phyloP scores from a whole-genome alignment of 2,888 invertebrate genomes.

The Meandrusa payeni region DNA sequence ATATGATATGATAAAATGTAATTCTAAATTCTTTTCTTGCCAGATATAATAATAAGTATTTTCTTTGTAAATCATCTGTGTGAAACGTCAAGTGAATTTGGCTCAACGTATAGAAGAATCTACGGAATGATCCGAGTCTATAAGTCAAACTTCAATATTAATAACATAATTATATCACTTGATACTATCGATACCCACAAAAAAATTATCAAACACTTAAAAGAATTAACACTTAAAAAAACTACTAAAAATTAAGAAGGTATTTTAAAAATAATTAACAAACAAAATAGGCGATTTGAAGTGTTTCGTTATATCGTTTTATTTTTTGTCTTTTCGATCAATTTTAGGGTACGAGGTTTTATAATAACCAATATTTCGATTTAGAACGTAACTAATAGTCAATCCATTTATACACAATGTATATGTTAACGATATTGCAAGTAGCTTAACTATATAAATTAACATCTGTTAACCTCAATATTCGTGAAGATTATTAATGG shows the following conservation, averaged over 20 bases:
- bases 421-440: slow-evolving; percentile 6
- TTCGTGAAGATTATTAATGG: slow-evolving; percentile 20
- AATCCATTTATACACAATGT: slow-evolving; percentile 1
- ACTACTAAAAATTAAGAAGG: neutral
- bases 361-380: neutral
- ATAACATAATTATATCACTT: neutral
- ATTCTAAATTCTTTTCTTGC: no score
- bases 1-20: no score
- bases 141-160: no score
- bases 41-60: no score
- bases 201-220: neutral
- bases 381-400: no score
- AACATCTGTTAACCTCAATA: slow-evolving; percentile 7
- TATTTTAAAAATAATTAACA: slow-evolving; percentile 6
- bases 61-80: no score
- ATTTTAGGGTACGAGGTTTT: no score
- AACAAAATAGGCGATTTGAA: slow-evolving; percentile 7
- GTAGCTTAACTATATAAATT: slow-evolving; percentile 11
- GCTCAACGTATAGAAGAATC: no score
- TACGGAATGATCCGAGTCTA: no score
- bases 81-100: no score
- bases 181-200: neutral
- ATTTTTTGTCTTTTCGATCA: no score
- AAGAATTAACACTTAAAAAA: slow-evolving; percentile 5
- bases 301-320: no score